phyloP scores from a whole-genome alignment of 2,888 invertebrate species.

The Hololepta plana region DNA sequence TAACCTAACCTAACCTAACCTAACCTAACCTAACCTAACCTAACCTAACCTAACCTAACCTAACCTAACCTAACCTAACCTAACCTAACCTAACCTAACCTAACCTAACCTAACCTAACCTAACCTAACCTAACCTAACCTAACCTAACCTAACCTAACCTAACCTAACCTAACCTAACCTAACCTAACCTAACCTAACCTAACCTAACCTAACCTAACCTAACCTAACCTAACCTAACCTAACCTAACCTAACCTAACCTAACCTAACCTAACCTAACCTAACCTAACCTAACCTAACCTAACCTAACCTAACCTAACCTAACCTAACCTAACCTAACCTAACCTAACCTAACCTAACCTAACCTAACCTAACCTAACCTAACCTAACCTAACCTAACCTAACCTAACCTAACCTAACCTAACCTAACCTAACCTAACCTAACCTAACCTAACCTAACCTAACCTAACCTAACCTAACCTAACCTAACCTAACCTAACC shows the following conservation, averaged over 20 bases:
- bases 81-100: slow-evolving; percentile 7
- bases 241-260: slow-evolving; percentile 10
- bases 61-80: slow-evolving; percentile 7
- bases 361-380: slow-evolving; percentile 8
- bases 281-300: slow-evolving; percentile 7
- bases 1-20: slow-evolving; percentile 8
- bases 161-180: slow-evolving; percentile 10
- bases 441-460: slow-evolving; percentile 6
- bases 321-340: slow-evolving; percentile 8
- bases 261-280: slow-evolving; percentile 7
- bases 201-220: slow-evolving; percentile 13
- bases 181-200: slow-evolving; percentile 12
- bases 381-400: slow-evolving; percentile 6
- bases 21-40: slow-evolving; percentile 9
- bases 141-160: slow-evolving; percentile 8
- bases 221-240: slow-evolving; percentile 11
- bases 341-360: slow-evolving; percentile 9
- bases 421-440: slow-evolving; percentile 3
- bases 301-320: slow-evolving; percentile 8
- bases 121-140: slow-evolving; percentile 7
- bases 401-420: slow-evolving; percentile 4
- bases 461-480: slow-evolving; percentile 7
- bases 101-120: slow-evolving; percentile 7
- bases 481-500: slow-evolving; percentile 6
- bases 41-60: slow-evolving; percentile 9